A percentile compares a stretch with the other conserved stretches of the same genome.
These are phyloP conservation scores for Metopia argyrocephala DNA, from an alignment of 2,888 invertebrate genomes.

Conservation along the genomic window DNA sequence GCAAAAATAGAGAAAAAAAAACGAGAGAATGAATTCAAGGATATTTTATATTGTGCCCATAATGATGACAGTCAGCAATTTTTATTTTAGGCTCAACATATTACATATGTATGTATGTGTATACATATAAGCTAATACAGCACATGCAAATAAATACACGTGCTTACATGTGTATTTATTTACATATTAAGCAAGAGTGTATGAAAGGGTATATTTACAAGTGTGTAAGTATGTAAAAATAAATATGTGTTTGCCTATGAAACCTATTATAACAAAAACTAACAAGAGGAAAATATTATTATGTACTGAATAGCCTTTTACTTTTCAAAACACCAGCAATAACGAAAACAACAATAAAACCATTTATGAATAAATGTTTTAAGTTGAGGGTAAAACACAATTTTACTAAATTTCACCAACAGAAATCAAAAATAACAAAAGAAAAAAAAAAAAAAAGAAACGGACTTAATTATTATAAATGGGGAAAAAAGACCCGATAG, in stretches of 20 bases:
- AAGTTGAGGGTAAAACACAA: constrained; percentile 15
- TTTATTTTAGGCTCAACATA: constrained; percentile 34
- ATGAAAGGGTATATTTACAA: too few relatives aligned
- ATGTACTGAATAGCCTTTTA: constrained; percentile 21
- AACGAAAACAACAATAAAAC: too few relatives aligned
- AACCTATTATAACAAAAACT: too few relatives aligned
- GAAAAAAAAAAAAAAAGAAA: constrained; percentile 1
- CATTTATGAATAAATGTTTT: constrained; percentile 27
- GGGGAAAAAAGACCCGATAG: too few relatives aligned
- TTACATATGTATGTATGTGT: background rate
- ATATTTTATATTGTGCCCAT: constrained; percentile 54
- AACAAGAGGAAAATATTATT: background rate
- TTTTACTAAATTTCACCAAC: background rate
- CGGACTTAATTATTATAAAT: too few relatives aligned
- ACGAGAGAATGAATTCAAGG: constrained; percentile 28
- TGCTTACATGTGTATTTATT: too few relatives aligned
- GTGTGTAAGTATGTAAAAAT: too few relatives aligned
- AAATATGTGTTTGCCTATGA: too few relatives aligned
- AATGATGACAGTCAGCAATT: constrained; percentile 59
- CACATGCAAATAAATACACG: too few relatives aligned
- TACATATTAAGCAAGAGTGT: too few relatives aligned
- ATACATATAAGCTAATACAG: too few relatives aligned
- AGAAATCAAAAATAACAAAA: background rate
- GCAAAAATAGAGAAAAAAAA: background rate
- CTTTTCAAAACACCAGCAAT: constrained; percentile 36